Base-by-base conservation (phyloP, 92 coral and sea anemone genomes). In the Epizoanthus ramosus region DNA sequence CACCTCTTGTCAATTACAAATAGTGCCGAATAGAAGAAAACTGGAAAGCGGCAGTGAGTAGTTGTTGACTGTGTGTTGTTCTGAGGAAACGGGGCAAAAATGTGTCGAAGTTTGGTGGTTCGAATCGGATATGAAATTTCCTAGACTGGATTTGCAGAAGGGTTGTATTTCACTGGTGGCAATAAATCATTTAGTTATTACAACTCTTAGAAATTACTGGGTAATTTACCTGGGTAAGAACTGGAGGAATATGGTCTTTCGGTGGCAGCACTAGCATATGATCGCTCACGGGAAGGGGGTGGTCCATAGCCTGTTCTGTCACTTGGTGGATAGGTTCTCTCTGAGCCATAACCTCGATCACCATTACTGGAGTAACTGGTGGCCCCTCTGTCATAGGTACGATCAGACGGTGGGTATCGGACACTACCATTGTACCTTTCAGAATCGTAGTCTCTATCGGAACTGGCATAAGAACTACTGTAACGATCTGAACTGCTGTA, bases 301-400 rank as follows among this genome's bases (percentile, higher is more conserved):
- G 89, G 92, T 0, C 92, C 92, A 85, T 89, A 89, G 81, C 92
- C 75, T 7, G 92, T 86, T 53, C 92, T 79, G 13, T 91, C 95
- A 45, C 81, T 79, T 3, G 93, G 90, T 56, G 89, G 86, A 35
- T 86, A 86, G 76, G 73, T 80, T n/a, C 92, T 80, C 0, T 89
- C 92, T 16, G 92, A 72, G 28, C 39, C 83, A 75, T 89, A 89
- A 24, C 90, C 84, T 71, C 96, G 73, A 71, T 92, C 93, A 43
- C 89, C 66, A 41, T 88, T 87, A 25, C 91, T 85, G 60, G 93
- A 81, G 19, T 80, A 87, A 13, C 92, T 88, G 85, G 87, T 92
- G 33, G 86, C 91, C 14, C 91, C 83, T 47, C 95, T 80, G 45
- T 93, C 98, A 63, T 92, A 92, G 85, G 89, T 84, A 37, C 89